Conservation (phyloP, 2,113 vertebrate species). For the Rhabdomys dilectus region DNA sequence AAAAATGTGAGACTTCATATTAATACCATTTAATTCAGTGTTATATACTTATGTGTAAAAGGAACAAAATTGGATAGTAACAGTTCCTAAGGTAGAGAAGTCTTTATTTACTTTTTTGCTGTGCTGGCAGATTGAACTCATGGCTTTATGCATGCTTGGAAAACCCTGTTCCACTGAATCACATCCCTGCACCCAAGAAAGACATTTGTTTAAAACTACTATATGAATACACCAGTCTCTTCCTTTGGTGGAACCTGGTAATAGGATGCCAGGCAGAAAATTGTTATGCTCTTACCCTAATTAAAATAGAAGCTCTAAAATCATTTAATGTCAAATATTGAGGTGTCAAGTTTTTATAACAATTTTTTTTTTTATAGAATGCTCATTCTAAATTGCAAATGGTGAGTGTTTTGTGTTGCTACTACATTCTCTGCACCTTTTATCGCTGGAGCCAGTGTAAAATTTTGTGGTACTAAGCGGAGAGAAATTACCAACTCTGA, state of each 20-base stretch:
- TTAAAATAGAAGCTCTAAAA: not conserved
- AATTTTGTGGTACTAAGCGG: not conserved
- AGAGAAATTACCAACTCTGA: not conserved
- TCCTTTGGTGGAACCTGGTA: not conserved
- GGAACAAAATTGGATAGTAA: not conserved
- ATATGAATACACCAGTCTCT: not conserved
- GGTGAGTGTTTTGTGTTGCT: not conserved
- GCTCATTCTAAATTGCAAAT: constrained; percentile 12
- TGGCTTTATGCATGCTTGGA: not conserved
- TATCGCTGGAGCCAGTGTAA: not conserved
- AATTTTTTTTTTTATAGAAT: not conserved
- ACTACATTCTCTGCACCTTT: not conserved
- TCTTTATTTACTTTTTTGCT: not conserved
- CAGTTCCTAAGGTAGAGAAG: not conserved
- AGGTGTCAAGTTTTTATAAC: not conserved
- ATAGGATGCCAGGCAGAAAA: not conserved
- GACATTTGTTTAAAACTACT: not conserved
- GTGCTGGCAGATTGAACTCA: not conserved
- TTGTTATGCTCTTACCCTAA: not conserved
- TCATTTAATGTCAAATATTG: not conserved
- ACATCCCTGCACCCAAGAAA: not conserved
- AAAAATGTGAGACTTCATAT: not conserved
- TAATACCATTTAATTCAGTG: not conserved
- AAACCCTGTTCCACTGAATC: not conserved
- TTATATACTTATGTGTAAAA: constrained; percentile 7